Base-by-base conservation (phyloP, 2,888 invertebrate genomes). In the Mesorhabditis belari region DNA sequence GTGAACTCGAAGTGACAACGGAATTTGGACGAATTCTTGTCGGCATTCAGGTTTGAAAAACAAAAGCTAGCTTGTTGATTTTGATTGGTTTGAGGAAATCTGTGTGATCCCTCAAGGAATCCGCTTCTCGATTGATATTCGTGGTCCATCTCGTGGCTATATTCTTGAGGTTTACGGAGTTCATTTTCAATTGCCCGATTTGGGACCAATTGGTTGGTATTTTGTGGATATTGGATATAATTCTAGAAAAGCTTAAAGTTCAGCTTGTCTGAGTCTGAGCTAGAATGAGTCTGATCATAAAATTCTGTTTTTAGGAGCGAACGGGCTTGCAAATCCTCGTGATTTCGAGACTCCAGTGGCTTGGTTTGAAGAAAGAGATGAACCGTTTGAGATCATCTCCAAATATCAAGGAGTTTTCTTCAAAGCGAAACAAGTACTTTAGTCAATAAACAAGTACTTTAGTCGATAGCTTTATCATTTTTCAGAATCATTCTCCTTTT, bases 331-430 rank as follows among this genome's bases (percentile, higher is more conserved):
- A 2, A 94, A 92, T 83, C 91, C 96, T 0, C 85, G 94, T 65
- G 94, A 98, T 83, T 98, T 98, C 82, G 85, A 89, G 70, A 90
- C 91, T 0, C 96, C 96, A 0, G 87, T 88, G 0, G 96, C 96
- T 3, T 87, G 87, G 82, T 96, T 88, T 82, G 90, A 92, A 78
- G 91, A 95, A 80, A 81, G 84, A 29, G 87, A 89, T 51, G 83
- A 82, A 2, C 77, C 81, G 19, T 72, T 65, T 57, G 55, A 60
- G 35, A 87, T 96, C 52, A 85, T 92, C 58, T 87, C 86, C 78
- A 98, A 98, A 83, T 98, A 81, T 73, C 95, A 96, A 82, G 94
- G 94, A 0, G 86, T 86, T 24, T 82, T 95, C 49, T 96, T 95
- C 82, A 84, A 85, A 65, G 90, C 91, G 0, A 83, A 86, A 67